These are phyloP conservation scores for Plemyria rubiginata DNA, from an alignment of 2,888 invertebrate species.

Conservation along the genomic window DNA sequence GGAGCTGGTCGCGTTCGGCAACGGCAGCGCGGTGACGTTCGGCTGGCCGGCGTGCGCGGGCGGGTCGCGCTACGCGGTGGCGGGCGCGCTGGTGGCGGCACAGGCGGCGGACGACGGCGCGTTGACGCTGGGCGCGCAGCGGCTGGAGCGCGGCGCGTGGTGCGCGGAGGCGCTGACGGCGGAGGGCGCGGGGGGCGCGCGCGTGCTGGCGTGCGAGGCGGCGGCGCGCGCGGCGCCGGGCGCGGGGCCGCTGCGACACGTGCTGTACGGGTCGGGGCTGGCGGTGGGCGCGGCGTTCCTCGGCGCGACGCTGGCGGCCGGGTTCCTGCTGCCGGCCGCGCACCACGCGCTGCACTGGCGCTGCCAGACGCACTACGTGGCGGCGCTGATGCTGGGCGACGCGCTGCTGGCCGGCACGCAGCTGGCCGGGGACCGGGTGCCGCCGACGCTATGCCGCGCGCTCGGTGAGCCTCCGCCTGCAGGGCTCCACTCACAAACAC, in stretches of 20 bases:
- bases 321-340: slow-evolving; percentile 91
- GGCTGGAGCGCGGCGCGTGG: slow-evolving; percentile 82
- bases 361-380: slow-evolving; percentile 94
- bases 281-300: slow-evolving; percentile 93
- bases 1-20: slow-evolving; percentile 58
- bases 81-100: slow-evolving; percentile 75
- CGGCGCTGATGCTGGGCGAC: slow-evolving; percentile 92
- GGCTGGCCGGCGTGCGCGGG: slow-evolving; percentile 66
- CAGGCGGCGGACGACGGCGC: slow-evolving; percentile 73
- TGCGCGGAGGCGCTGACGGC: slow-evolving; percentile 77
- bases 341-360: slow-evolving; percentile 95
- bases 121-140: slow-evolving; percentile 82
- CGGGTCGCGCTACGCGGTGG: slow-evolving; percentile 82
- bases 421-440: slow-evolving; percentile 86
- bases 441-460: slow-evolving; percentile 86
- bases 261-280: slow-evolving; percentile 90
- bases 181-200: slow-evolving; percentile 71
- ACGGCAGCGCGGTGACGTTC: slow-evolving; percentile 82
- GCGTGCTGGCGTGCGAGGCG: slow-evolving; percentile 80
- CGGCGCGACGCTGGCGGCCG: slow-evolving; percentile 91
- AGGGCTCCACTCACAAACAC: no score
- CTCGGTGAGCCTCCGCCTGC: slow-evolving; percentile 88
- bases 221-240: slow-evolving; percentile 65
- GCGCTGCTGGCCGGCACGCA: slow-evolving; percentile 91
- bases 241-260: slow-evolving; percentile 86